Base-by-base conservation (phyloP, 2,888 invertebrate species). In the Carterocephalus palaemon region DNA sequence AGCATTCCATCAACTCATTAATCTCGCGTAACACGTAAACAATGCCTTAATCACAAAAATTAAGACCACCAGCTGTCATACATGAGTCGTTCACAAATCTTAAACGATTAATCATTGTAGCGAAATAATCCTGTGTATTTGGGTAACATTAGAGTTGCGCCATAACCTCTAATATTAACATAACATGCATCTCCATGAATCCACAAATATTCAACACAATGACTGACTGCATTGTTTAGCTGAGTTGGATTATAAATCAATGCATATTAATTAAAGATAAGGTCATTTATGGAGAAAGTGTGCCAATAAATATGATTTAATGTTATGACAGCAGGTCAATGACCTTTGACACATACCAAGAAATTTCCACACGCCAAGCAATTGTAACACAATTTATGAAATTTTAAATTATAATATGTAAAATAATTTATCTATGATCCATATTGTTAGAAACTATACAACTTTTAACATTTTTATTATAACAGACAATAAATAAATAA, bases 251-350 rank as follows among this genome's bases (percentile, higher is more conserved):
- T n/a, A 28, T 13, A 15, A 28, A 2, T 26, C 12, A 3, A 12
- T 12, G 12, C 12, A 10, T 26, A 12, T 26, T 5, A 12, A 4
- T 2, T 4, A 13, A 5, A n/a, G 8, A n/a, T 29, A 29, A 5
- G 5, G 5, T 29, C n/a, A 3, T 8, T 8, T 32, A 8, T 4
- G 17, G 15, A 20, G 19, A 42, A 26, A 33, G 24, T 13, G 9
- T 33, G n/a, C 16, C 28, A 42, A 26, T 42, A 15, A 13, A 22
- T 19, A 17, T 36, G 36, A 39, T 22, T 8, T 22, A 39, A 39
- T 42, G 42, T 42, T 42, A 15, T 42, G 42, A 34, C 34, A 42
- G 34, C 42, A 33, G 41, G 34, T 36, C 42, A 43, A 36, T 36
- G 34, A 43, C 42, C 34, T 43, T 43, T 42, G 19, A 26, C 33